These are phyloP conservation scores for Sander lucioperca DNA, from an alignment of 2,113 vertebrate genomes.

Conservation along the genomic window DNA sequence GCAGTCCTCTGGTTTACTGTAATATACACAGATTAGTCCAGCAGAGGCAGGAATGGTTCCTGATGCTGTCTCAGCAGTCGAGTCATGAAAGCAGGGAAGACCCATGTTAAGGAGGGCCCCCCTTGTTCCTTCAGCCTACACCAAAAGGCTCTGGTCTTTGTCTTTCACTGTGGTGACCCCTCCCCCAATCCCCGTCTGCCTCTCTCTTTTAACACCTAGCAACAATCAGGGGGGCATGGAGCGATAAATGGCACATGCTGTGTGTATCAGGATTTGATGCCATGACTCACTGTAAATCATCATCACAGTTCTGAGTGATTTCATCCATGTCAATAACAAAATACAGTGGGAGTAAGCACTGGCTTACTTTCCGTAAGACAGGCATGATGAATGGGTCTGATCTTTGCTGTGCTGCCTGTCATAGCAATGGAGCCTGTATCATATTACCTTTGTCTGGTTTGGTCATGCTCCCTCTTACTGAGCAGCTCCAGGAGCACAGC, in stretches of 20 bases:
- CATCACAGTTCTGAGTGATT: conserved; percentile 19
- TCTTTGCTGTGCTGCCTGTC: conserved; percentile 71
- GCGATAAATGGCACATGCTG: conserved; percentile 61
- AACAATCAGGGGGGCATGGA: conserved; percentile 43
- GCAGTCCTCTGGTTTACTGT: conserved; percentile 46
- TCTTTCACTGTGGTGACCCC: conserved; percentile 80
- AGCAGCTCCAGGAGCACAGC: conserved; percentile 33
- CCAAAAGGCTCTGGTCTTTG: conserved; percentile 81
- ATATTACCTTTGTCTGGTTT: conserved; percentile 83
- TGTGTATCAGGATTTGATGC: conserved; percentile 55
- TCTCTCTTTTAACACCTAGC: conserved; percentile 81
- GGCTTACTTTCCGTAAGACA: conserved; percentile 34
- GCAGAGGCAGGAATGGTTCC: conserved; percentile 7
- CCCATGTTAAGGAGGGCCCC: conserved; percentile 54
- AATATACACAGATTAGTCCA: conserved; percentile 31
- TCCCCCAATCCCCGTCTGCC: conserved; percentile 78
- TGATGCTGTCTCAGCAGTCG: conserved; percentile 68
- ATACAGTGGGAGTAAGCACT: conserved; percentile 19
- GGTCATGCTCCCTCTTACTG: conserved; percentile 49
- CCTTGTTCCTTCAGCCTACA: conserved; percentile 61
- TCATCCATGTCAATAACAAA: neutral
- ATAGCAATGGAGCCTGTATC: conserved; percentile 77
- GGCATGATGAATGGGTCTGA: conserved; percentile 60
- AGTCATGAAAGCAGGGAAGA: conserved; percentile 70
- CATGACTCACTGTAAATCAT: conserved; percentile 50